phyloP scores from a whole-genome alignment of 2,797 vertebrate genomes.

The Hemibagrus guttatus region DNA sequence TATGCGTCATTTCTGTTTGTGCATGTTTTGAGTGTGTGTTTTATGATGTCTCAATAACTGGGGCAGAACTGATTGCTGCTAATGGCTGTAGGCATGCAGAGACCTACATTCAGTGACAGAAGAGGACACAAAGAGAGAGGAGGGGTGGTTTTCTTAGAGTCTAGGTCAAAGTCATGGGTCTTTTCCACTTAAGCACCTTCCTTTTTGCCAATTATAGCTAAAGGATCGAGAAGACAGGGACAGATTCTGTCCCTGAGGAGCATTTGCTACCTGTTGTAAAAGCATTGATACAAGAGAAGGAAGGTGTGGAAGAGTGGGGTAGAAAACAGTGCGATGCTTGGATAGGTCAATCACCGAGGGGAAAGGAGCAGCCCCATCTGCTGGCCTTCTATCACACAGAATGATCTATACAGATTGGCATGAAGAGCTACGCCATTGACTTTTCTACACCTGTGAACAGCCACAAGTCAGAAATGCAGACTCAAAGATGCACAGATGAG shows the following conservation, averaged over 20 bases:
- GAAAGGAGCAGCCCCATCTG: constrained; percentile 47
- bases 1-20: constrained; percentile 4
- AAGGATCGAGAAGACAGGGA: neutral
- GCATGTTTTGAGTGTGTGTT: constrained; percentile 51
- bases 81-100: constrained; percentile 76
- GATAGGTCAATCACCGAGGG: constrained; percentile 39
- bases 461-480: constrained; percentile 3
- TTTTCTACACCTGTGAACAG: neutral
- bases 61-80: constrained; percentile 81
- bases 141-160: neutral
- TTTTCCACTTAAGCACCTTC: neutral
- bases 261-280: neutral
- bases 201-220: neutral
- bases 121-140: neutral
- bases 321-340: constrained; percentile 6
- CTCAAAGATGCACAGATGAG: neutral
- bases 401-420: constrained; percentile 51
- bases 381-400: constrained; percentile 41
- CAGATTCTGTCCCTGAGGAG: neutral
- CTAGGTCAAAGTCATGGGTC: neutral
- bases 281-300: neutral
- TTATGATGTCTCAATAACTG: constrained; percentile 75
- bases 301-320: constrained; percentile 18
- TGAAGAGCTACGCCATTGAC: constrained; percentile 9
- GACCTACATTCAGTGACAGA: constrained; percentile 75